Evolutionary conservation across 2,797 vertebrate genomes (phyloP).

Genomic region (Gymnopithys bicolor): DNA sequence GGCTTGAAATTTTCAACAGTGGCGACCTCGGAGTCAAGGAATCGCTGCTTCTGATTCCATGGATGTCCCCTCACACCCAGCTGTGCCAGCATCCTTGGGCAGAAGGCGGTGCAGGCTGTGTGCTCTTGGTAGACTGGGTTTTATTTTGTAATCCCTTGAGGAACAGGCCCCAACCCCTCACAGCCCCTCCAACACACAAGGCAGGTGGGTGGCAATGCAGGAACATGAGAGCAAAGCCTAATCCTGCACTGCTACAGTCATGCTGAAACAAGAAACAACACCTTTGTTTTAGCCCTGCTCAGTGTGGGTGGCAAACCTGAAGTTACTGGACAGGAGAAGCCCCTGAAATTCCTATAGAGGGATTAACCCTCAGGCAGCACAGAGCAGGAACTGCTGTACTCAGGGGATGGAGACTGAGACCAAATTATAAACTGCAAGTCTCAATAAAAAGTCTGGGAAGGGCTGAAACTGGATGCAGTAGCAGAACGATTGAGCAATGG

Average conservation of each 20-base stretch:
- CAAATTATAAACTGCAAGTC: neutral
- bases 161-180: neutral
- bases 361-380: neutral
- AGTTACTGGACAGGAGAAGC: neutral
- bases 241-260: neutral
- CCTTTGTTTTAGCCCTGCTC: neutral
- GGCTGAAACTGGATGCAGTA: neutral
- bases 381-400: neutral
- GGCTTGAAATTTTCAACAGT: neutral
- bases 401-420: neutral
- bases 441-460: neutral
- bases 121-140: neutral
- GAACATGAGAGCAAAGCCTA: rapidly evolving
- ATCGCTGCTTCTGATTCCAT: neutral
- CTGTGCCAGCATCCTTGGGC: rapidly evolving
- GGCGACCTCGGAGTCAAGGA: neutral
- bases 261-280: rapidly evolving
- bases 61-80: neutral
- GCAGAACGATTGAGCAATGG: neutral
- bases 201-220: neutral
- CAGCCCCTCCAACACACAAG: neutral
- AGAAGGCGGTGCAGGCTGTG: neutral
- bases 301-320: rapidly evolving
- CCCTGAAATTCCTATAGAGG: neutral
- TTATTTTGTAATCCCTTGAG: neutral